Base-by-base conservation (phyloP, 2,797 vertebrate species). In the Sebastolobus altivelis region DNA sequence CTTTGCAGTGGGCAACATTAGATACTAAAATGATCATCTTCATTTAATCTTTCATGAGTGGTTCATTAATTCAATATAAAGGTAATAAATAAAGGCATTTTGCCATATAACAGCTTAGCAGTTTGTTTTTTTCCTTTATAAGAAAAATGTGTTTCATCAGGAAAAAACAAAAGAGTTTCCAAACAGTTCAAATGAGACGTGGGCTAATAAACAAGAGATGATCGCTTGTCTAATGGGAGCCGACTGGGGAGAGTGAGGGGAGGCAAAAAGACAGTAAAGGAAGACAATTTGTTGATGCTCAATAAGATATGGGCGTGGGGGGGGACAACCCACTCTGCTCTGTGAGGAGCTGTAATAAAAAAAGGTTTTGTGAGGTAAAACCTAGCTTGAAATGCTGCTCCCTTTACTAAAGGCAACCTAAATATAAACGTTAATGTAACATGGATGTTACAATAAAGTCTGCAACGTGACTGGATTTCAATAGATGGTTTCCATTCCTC, bases 201-300 rank as follows among this genome's bases (percentile, higher is more conserved):
- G 13, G 25, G 62, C 66, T 75, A 86, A 83, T 85, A 81, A 66
- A 49, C 46, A 60, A 68, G 75, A 84, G 72, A 84, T 33, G 65
- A 86, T 70, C 18, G 37, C 69, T 72, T 33, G 54, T 71, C 75
- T 85, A 77, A 87, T 80, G 69, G 71, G 65, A 78, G 56, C 49
- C 20, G 33, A 76, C 73, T 74, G 65, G 82, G 60, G 49, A 77
- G 62, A 65, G 82, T 11, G 33, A 56, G 31, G 52, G 74, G 29
- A 72, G 22, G 71, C 29, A 70, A 46, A 59, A 49, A 66, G 46
- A 65, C 33, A n/a, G 66, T 20, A 29, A 65, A 63, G n/a, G n/a
- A 55, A 74, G 52, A 61, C 40, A 31, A 77, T 74, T 61, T 81
- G 78, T 43, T 72, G 59, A 58, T 72, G 37, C 16, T 85, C 52